Conservation (phyloP, 1,140 invertebrate genomes). For the Conus ventricosus region DNA sequence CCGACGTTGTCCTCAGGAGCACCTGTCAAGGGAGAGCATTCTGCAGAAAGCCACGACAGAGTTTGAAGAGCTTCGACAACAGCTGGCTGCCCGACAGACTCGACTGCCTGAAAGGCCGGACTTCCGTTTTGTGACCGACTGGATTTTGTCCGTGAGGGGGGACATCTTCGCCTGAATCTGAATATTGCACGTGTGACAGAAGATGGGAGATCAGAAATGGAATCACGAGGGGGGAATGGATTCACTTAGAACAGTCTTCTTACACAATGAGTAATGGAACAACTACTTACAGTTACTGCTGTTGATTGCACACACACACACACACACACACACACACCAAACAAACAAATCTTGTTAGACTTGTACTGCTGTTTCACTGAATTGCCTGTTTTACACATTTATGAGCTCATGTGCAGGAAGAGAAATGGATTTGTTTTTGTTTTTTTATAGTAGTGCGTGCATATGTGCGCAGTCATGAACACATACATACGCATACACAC, state of each 20-base stretch:
- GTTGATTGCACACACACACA: not conserved
- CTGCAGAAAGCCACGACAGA: conserved; percentile 45
- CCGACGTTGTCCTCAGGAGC: conserved; percentile 36
- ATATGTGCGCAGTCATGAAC: too few relatives aligned
- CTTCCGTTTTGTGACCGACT: conserved; percentile 47
- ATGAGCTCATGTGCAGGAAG: too few relatives aligned
- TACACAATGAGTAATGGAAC: not conserved
- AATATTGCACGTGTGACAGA: not conserved
- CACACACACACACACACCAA: not conserved
- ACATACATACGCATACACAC: too few relatives aligned
- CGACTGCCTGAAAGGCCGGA: conserved; percentile 56
- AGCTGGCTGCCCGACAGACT: conserved; percentile 45
- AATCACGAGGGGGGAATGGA: not conserved
- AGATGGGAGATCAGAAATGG: not conserved
- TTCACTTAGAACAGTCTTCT: not conserved
- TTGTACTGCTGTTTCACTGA: not conserved
- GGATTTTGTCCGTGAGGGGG: conserved; percentile 51
- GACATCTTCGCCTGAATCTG: not conserved
- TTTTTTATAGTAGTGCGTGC: too few relatives aligned
- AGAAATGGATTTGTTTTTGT: too few relatives aligned
- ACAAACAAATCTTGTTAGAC: not conserved
- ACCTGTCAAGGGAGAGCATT: conserved; percentile 49
- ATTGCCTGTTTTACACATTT: too few relatives aligned
- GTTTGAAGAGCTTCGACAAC: conserved; percentile 43
- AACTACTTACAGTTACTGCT: not conserved